Conservation (phyloP, 2,888 invertebrate species). For the Polymixis lichenea region DNA sequence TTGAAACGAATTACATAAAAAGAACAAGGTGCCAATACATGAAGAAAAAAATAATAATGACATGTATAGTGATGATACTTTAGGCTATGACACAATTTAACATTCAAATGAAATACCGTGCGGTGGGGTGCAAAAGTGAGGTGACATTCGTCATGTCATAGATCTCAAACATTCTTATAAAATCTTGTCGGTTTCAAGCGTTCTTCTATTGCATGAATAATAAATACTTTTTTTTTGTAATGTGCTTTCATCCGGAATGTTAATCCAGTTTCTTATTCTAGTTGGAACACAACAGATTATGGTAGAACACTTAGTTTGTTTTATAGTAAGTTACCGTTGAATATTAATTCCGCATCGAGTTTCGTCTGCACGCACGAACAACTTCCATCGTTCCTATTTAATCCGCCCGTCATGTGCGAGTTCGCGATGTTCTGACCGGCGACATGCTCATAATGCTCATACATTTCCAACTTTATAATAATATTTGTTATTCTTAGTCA, state of each 20-base stretch:
- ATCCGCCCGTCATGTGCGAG: conserved; percentile 35
- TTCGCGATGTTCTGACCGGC: conserved; percentile 28
- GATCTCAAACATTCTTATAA: neutral
- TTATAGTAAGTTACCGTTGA: conserved; percentile 20
- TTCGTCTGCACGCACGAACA: conserved; percentile 22
- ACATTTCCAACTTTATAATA: conserved; percentile 37
- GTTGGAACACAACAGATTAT: conserved; percentile 18
- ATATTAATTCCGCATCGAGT: conserved; percentile 38
- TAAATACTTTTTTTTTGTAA: neutral
- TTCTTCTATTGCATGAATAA: neutral
- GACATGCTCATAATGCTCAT: conserved; percentile 17
- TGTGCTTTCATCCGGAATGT: neutral
- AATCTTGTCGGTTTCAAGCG: neutral
- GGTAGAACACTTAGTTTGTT: conserved; percentile 40
- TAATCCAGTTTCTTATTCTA: conserved; percentile 7
- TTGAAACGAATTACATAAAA: no score
- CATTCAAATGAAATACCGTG: no score
- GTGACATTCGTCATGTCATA: neutral
- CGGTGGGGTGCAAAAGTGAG: no score
- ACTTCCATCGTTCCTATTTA: conserved; percentile 35
- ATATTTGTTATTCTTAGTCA: conserved; percentile 35
- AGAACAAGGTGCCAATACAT: no score
- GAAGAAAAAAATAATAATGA: no score
- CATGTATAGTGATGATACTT: no score
- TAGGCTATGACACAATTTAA: no score